Evolutionary conservation across 1,140 invertebrate genomes (phyloP), one percentile per base, ranked within the genome.

Genomic region (Kradibia gibbosae): DNA sequence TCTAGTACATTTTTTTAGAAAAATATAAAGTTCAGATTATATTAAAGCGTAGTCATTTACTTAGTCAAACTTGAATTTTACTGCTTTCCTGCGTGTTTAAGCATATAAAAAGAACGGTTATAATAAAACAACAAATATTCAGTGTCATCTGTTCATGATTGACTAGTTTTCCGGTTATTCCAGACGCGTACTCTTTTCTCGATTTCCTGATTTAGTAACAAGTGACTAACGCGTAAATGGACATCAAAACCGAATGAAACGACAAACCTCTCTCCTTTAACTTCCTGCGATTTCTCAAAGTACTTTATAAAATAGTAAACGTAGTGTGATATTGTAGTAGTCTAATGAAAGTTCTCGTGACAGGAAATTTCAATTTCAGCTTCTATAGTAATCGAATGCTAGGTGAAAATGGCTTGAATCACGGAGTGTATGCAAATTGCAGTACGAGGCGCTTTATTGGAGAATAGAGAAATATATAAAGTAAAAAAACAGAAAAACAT

Each of bases 331-430:
- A 17, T 20, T 53, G 15, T 22, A 17, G 13, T 17, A 71, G 62
- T 81, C 84, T 83, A 84, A 83, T 83, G 84, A 73, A 75, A 82
- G 70, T 70, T 80, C 45, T 78, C 50, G 78, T 78, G 22, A 78
- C 78, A 82, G 84, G 83, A 85, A 84, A 86, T 84, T 86, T 83
- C 82, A 78, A 85, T 84, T 82, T 81, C 80, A 55, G 82, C 80
- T 80, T 67, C 79, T 71, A 73, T 80, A 72, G 45, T 62, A 55
- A 55, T 55, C 22, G 36, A 67, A 65, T 36, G 13, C 31, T 28
- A 8, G 60, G 31, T 65, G 60, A 65, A 65, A 25, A 65, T 25
- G 22, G n/a, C 25, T 25, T 34, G 67, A 79, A 79, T 70, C 50
- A 73, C 36, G 53, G 57, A 60, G 53, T 22, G 55, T 84, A 85